phyloP scores from a whole-genome alignment of 1,140 invertebrate species.

The Drosophila elegans region DNA sequence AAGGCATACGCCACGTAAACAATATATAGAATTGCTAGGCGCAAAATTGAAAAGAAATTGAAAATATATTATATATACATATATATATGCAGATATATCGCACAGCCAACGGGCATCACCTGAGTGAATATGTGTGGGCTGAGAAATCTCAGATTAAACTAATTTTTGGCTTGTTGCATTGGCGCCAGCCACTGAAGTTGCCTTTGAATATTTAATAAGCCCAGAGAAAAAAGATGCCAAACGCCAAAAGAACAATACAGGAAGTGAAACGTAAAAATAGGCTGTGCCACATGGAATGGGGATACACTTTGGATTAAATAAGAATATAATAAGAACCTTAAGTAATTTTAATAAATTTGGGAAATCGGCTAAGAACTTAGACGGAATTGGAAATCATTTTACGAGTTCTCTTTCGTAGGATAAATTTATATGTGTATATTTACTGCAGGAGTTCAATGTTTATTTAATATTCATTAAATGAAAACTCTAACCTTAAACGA shows the following conservation, averaged over 20 bases:
- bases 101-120: slow-evolving; percentile 64
- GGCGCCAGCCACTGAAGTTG: slow-evolving; percentile 51
- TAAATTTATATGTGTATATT: too few relatives aligned
- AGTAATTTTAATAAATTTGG: too few relatives aligned
- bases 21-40: slow-evolving; percentile 66
- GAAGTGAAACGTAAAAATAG: slow-evolving; percentile 11
- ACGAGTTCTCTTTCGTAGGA: too few relatives aligned
- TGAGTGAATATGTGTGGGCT: slow-evolving; percentile 31
- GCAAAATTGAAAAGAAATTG: slow-evolving; percentile 75
- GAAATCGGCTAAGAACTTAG: too few relatives aligned
- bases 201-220: slow-evolving; percentile 77
- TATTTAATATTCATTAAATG: too few relatives aligned
- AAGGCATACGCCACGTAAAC: slow-evolving; percentile 76
- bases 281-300: slow-evolving; percentile 2
- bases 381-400: too few relatives aligned
- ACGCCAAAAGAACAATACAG: slow-evolving; percentile 11
- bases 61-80: slow-evolving; percentile 21
- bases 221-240: slow-evolving; percentile 21
- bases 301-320: not conserved
- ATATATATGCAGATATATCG: slow-evolving; percentile 61
- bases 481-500: too few relatives aligned
- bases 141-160: slow-evolving; percentile 77
- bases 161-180: slow-evolving; percentile 72
- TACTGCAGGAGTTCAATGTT: too few relatives aligned
- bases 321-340: too few relatives aligned